phyloP scores from a whole-genome alignment of 2,113 vertebrate species.

The Corynorhinus townsendii region DNA sequence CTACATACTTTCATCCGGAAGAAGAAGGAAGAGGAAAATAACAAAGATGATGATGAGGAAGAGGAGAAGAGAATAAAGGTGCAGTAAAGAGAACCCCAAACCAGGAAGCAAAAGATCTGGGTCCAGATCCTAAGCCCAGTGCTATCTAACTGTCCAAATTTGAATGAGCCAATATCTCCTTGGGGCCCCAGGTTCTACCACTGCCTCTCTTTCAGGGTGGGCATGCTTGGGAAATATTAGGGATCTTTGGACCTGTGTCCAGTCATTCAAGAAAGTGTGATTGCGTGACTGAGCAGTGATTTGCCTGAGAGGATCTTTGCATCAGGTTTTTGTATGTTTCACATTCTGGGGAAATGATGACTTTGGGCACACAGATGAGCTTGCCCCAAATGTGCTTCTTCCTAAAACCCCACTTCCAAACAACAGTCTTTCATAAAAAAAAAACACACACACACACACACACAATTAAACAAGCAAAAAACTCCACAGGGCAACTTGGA shows the following conservation, averaged over 20 bases:
- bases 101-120: not conserved
- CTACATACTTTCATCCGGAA: not conserved
- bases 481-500: not conserved
- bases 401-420: not conserved
- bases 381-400: not conserved
- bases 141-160: not conserved
- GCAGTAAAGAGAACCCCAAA: not conserved
- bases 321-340: not conserved
- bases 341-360: not conserved
- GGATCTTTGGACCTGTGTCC: not conserved
- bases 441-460: too few species aligned
- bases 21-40: not conserved
- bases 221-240: rapidly evolving
- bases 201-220: not conserved
- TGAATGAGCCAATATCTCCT: not conserved
- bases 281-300: not conserved
- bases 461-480: not conserved
- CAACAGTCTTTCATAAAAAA: not conserved
- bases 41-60: not conserved
- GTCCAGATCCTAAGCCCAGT: not conserved
- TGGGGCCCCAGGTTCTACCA: not conserved
- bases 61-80: not conserved
- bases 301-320: not conserved
- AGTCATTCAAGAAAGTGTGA: not conserved
- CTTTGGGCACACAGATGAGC: not conserved